Percentiles rank a stretch among this genome's conserved stretches.
These are phyloP conservation scores for Pristis pectinata DNA, from an alignment of 2,797 vertebrate genomes.

Conservation along the genomic window DNA sequence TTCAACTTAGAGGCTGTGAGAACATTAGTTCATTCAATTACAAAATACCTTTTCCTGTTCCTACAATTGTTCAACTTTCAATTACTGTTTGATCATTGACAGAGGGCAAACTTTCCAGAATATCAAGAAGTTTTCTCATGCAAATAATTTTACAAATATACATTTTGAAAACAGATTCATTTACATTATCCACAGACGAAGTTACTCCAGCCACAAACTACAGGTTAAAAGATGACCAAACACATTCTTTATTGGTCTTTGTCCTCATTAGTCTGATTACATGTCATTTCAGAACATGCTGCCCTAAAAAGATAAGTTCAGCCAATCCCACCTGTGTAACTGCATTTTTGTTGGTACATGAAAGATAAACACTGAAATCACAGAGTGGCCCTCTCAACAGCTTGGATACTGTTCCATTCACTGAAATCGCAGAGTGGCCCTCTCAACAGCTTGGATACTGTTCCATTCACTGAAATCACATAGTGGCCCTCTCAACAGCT, in stretches of 20 bases:
- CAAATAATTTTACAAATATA: too few relatives aligned
- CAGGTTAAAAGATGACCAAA: neutral
- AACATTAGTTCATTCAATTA: too few relatives aligned
- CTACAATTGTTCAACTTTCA: too few relatives aligned
- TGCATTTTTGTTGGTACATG: neutral
- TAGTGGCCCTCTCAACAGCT: neutral
- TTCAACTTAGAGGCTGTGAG: too few relatives aligned
- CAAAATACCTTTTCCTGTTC: too few relatives aligned
- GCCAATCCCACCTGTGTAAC: neutral
- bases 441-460: neutral
- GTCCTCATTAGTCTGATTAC: neutral
- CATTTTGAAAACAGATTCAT: too few relatives aligned
- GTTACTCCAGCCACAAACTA: neutral
- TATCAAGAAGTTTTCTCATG: too few relatives aligned
- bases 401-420: too few relatives aligned
- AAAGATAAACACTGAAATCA: neutral
- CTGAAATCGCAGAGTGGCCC: neutral
- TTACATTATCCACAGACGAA: neutral
- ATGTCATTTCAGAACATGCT: neutral
- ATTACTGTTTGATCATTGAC: too few relatives aligned
- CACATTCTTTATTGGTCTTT: neutral
- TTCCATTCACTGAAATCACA: neutral
- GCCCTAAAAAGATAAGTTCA: neutral
- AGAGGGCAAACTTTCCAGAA: too few relatives aligned
- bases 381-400: too few relatives aligned